A percentile compares a stretch with the other conserved stretches of the same genome.
Evolutionary conservation across 1,140 invertebrate species (phyloP).

Genomic region (Megalopta genalis): DNA sequence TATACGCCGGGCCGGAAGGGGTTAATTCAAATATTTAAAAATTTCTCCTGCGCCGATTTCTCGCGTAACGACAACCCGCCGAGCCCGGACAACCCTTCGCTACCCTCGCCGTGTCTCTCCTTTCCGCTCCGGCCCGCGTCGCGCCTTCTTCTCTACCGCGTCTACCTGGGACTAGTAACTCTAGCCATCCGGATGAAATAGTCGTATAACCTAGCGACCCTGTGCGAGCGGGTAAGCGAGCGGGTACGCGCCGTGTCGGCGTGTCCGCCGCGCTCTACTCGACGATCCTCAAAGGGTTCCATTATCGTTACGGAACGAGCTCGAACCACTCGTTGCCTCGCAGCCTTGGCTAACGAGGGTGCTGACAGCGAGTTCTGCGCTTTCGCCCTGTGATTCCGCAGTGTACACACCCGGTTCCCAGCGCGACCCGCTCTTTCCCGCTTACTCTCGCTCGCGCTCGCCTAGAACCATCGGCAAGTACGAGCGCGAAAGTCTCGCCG

Average conservation of each 20-base stretch:
- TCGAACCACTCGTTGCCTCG: constrained; percentile 59
- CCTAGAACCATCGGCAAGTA: too few relatives aligned
- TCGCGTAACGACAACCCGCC: constrained; percentile 71
- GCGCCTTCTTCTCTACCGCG: constrained; percentile 28
- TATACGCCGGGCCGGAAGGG: constrained; percentile 66
- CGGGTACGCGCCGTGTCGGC: constrained; percentile 16
- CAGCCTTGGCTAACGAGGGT: constrained; percentile 58
- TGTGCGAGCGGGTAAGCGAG: too few relatives aligned
- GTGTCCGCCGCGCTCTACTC: constrained; percentile 57
- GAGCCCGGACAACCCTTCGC: not conserved
- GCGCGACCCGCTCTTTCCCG: too few relatives aligned
- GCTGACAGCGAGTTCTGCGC: constrained; percentile 47
- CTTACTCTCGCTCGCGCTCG: not conserved
- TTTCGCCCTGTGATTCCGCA: constrained; percentile 38
- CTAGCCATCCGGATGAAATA: constrained; percentile 67
- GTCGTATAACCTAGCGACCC: constrained; percentile 53
- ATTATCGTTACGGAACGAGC: constrained; percentile 70
- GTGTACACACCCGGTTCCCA: constrained; percentile 19
- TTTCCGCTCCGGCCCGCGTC: constrained; percentile 6
- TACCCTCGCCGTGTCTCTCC: constrained; percentile 21
- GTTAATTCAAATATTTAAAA: constrained; percentile 80
- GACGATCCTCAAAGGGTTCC: constrained; percentile 70
- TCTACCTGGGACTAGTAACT: constrained; percentile 78
- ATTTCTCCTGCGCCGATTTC: constrained; percentile 73
- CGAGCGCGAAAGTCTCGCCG: constrained; percentile 24